Conservation (phyloP, 2,797 vertebrate genomes). For the Pangasius mekongensis region DNA sequence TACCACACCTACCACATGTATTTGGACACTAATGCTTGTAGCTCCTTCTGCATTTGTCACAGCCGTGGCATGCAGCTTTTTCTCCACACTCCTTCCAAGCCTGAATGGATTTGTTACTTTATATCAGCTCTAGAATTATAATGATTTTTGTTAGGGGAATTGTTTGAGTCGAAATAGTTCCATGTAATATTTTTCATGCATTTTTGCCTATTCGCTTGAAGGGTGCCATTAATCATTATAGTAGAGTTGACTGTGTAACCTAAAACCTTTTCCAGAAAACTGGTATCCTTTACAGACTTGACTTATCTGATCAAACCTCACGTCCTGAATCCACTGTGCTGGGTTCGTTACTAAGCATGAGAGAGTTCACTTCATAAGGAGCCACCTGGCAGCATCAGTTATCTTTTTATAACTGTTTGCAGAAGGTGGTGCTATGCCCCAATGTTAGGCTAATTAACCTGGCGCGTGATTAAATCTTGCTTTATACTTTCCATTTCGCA, state of each 20-base stretch:
- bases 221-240: neutral
- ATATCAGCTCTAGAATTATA: neutral
- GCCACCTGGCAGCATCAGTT: constrained; percentile 29
- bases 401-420: constrained; percentile 32
- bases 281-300: neutral
- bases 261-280: neutral
- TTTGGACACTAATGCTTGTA: neutral
- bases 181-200: neutral
- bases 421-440: constrained; percentile 24
- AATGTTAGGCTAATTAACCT: constrained; percentile 4
- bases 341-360: neutral
- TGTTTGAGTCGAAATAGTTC: neutral
- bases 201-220: neutral
- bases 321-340: neutral
- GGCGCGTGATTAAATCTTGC: neutral
- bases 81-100: neutral
- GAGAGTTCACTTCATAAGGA: neutral
- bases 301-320: neutral
- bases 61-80: neutral
- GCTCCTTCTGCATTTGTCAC: neutral
- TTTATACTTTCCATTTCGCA: neutral
- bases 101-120: neutral
- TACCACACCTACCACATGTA: constrained; percentile 8
- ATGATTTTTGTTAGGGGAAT: neutral
- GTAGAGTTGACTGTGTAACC: neutral